These are phyloP conservation scores for Rhabdomys pumilio DNA, from an alignment of 2,797 vertebrate genomes.

Conservation along the genomic window DNA sequence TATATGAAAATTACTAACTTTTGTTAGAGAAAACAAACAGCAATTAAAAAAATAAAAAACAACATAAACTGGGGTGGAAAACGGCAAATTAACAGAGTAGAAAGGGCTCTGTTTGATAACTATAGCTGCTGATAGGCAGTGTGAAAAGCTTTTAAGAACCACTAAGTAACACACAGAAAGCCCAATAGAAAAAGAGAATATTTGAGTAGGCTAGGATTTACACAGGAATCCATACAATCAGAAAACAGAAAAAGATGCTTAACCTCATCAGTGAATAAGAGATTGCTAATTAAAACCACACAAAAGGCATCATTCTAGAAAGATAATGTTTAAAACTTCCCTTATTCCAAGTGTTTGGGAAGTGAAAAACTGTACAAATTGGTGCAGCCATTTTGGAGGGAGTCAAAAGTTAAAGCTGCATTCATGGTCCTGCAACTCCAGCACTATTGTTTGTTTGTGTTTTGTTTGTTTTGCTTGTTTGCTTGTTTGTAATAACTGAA, in stretches of 20 bases:
- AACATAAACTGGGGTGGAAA: not conserved
- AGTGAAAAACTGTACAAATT: not conserved
- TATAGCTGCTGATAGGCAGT: not conserved
- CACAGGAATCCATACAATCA: not conserved
- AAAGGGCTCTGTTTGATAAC: conserved; percentile 32
- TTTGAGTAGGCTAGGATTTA: conserved; percentile 22
- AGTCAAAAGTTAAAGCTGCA: not conserved
- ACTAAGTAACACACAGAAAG: conserved; percentile 37
- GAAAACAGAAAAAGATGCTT: conserved; percentile 3
- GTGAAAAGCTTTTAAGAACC: not conserved
- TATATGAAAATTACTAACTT: conserved; percentile 44
- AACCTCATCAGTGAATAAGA: conserved; percentile 15
- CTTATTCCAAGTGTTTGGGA: not conserved
- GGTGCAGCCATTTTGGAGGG: not conserved
- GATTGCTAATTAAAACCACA: conserved; percentile 32
- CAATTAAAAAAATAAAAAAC: not conserved
- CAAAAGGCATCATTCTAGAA: not conserved
- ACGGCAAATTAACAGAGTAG: not conserved
- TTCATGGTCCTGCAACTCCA: not conserved
- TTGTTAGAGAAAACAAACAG: conserved; percentile 6
- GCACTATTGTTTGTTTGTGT: not conserved
- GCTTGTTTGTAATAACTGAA: not conserved
- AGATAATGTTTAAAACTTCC: not conserved
- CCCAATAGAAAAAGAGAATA: conserved; percentile 21
- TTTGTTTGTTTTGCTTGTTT: not conserved